Percentiles rank a stretch among this genome's conserved stretches.
These are phyloP conservation scores for Theonella swinhoei DNA, from an alignment of 37 sponge, comb jelly and placozoan genomes.

Conservation along the genomic window DNA sequence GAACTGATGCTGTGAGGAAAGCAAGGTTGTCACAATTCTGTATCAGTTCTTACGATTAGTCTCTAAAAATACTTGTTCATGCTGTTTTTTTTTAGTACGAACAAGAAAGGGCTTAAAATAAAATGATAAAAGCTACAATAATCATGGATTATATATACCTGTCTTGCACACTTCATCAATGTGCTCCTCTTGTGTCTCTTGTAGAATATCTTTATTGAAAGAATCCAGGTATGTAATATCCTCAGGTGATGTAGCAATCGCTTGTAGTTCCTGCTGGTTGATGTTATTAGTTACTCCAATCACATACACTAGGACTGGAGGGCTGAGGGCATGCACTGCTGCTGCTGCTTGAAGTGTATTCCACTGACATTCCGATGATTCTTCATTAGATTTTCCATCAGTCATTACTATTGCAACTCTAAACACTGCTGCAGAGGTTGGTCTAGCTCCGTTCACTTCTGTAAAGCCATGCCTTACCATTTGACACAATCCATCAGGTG, in stretches of 20 bases:
- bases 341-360: not conserved
- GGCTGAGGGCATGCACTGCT: not conserved
- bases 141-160: not conserved
- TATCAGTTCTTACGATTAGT: too few relatives aligned
- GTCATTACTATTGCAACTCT: conserved; percentile 4
- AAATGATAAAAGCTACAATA: too few relatives aligned
- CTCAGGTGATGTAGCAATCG: conserved; percentile 13
- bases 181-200: not conserved
- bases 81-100: too few relatives aligned
- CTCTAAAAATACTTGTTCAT: too few relatives aligned
- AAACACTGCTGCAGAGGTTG: not conserved
- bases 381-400: conserved; percentile 15
- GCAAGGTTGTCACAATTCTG: too few relatives aligned
- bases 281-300: conserved; percentile 13
- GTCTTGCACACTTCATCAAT: not conserved
- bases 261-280: not conserved
- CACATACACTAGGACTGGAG: not conserved
- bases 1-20: conserved; percentile 7
- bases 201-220: not conserved
- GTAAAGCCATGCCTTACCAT: not conserved
- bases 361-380: not conserved
- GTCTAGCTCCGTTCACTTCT: not conserved
- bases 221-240: not conserved
- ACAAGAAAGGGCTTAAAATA: too few relatives aligned
- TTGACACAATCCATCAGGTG: conserved; percentile 21